Evolutionary conservation across 2,797 vertebrate genomes (phyloP).

Genomic region (Peromyscus attwateri): DNA sequence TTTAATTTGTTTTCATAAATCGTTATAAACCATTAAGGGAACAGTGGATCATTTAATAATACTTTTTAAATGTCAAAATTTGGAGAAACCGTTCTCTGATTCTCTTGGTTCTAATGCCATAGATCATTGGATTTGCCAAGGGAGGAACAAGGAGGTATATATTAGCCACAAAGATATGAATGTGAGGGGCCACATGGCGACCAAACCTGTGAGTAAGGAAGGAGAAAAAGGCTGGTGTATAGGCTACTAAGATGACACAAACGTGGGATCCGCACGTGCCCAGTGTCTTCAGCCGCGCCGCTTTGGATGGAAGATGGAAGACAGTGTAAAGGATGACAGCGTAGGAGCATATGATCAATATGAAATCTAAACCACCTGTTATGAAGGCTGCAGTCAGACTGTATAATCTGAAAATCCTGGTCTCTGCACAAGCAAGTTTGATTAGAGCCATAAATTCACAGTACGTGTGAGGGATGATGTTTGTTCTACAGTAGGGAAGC

Average conservation of each 20-base stretch:
- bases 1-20: not conserved
- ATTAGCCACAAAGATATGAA: slow-evolving; percentile 76
- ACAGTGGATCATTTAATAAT: not conserved
- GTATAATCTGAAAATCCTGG: slow-evolving; percentile 60
- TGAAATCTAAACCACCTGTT: slow-evolving; percentile 65
- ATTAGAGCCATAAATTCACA: slow-evolving; percentile 79
- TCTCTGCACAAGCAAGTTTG: slow-evolving; percentile 75
- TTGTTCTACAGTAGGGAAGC: slow-evolving; percentile 80
- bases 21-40: not conserved
- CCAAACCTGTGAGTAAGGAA: slow-evolving; percentile 77
- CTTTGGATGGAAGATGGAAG: slow-evolving; percentile 67
- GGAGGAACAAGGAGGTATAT: slow-evolving; percentile 76
- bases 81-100: slow-evolving; percentile 56
- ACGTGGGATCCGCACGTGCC: slow-evolving; percentile 70
- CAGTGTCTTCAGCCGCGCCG: slow-evolving; percentile 65
- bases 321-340: slow-evolving; percentile 70
- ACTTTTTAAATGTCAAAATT: not conserved
- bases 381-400: slow-evolving; percentile 71
- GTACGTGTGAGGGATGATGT: slow-evolving; percentile 73
- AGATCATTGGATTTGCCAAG: slow-evolving; percentile 73
- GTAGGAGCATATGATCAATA: slow-evolving; percentile 76
- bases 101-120: slow-evolving; percentile 70
- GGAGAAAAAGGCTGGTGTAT: slow-evolving; percentile 76
- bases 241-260: slow-evolving; percentile 71
- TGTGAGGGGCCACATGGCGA: slow-evolving; percentile 12